Evolutionary conservation across 2,113 vertebrate species (phyloP), one percentile per base, ranked within the genome.

Genomic region (Mus pahari): DNA sequence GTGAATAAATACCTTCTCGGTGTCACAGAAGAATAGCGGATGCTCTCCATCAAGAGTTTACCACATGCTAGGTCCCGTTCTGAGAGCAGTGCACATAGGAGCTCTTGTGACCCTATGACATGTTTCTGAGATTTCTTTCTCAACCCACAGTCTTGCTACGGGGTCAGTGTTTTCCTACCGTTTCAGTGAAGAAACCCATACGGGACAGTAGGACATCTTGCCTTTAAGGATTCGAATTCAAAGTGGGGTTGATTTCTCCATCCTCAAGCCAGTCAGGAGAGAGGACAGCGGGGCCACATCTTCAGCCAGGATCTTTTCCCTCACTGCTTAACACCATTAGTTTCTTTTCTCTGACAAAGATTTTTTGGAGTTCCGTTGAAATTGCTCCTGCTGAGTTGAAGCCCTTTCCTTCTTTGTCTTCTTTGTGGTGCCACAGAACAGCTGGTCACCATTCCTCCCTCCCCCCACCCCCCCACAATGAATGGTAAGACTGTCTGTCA

Each of bases 391-490:
- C 75, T 68, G 71, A 45, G 64, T 62, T 1, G 17, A 77, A 94
- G 53, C 17, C 45, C 53, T 91, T 78, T 78, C n/a, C 60, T 53
- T 94, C 87, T 95, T 95, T 94, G 96, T 94, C 86, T 84, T 50
- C 91, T 94, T 77, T 88, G 90, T 93, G 87, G 90, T 4, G 0
- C 20, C 89, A 42, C 62, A 68, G 92, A 97, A 91, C 96, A 98
- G 97, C 97, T 98, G 97, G 96, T 58, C 91, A 91, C 88, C 64
- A 36, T 86, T 75, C 50, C 53, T 31, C 66, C 39, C 39, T 1
- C 22, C 22, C n/a, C 20, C n/a, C n/a, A 39, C 19, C 55, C 58
- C 1, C n/a, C 83, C 75, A 95, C 92, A 86, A 75, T 10, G 84
- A 36, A 7, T 5, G 0, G 50, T 0, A 0, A 64, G 45, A 19